Evolutionary conservation across 2,113 vertebrate genomes (phyloP).

Genomic region (Cyphomyrus plagiostoma): DNA sequence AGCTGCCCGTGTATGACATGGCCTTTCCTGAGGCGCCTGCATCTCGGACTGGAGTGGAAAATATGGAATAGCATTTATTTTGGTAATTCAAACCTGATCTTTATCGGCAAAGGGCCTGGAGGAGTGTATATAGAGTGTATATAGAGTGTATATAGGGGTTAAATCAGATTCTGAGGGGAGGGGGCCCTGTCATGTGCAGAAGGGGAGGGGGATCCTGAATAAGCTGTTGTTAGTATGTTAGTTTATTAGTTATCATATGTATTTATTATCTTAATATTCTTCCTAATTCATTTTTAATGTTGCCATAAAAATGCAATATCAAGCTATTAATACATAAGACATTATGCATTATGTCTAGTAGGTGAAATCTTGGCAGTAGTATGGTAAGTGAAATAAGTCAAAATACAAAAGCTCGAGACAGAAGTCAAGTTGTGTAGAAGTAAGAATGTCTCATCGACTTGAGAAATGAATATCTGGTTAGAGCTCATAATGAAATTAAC

Average conservation of each 20-base stretch:
- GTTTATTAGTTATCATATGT: not conserved
- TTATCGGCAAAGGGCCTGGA: not conserved
- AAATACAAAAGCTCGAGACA: not conserved
- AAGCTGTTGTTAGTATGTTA: not conserved
- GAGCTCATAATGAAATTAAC: not conserved
- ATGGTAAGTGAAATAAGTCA: not conserved
- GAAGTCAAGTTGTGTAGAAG: not conserved
- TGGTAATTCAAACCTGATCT: not conserved
- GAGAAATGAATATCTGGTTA: not conserved
- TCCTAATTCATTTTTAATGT: not conserved
- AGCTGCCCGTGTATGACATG: not conserved
- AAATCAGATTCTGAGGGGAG: not conserved
- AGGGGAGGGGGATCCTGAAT: not conserved
- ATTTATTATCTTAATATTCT: not conserved
- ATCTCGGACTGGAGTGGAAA: not conserved
- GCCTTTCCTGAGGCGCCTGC: not conserved
- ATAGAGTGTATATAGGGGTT: not conserved
- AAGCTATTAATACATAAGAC: not conserved
- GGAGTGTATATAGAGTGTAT: not conserved
- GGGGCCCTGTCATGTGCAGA: not conserved
- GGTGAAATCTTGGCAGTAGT: not conserved
- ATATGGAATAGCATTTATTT: not conserved
- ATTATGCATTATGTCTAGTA: not conserved
- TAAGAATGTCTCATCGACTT: not conserved
- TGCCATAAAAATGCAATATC: not conserved